Evolutionary conservation across 2,888 invertebrate species (phyloP), one percentile per base, ranked within the genome.

Genomic region (Stenchaetothrips biformis): DNA sequence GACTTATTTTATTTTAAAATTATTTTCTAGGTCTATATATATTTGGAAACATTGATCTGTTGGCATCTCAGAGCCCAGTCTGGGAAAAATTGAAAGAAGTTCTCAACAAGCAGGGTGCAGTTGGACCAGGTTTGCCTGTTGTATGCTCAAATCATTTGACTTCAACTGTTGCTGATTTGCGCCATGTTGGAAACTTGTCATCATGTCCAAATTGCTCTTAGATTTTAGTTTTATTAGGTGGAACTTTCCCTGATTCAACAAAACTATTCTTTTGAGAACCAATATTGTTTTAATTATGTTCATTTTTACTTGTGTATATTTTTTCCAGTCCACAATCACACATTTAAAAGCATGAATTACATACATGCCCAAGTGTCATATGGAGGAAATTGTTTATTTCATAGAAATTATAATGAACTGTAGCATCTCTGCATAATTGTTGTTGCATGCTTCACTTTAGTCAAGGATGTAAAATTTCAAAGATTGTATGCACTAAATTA

Each of bases 381-480:
- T 25, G n/a, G 11, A 25, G 25, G 6, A 74, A 74, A 21, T 74
- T 25, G 25, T 25, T 74, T 74, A 21, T 74, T 74, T 74, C 11
- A 74, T 74, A 74, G 67, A 74, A 21, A 37, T 25, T 25, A 74
- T 74, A 21, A 74, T 4, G 11, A 74, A 74, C 21, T 74, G 67
- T 74, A 74, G 67, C 25, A 74, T 25, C 25, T 74, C 67, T 74
- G 67, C 67, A 74, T 25, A 74, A 11, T 74, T 21, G 25, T 25
- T 74, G 67, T 74, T 74, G 67, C 67, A 74, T 74, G 67, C 67
- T 74, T 74, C 67, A 74, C 67, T 21, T 74, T 74, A 74, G 67
- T 74, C 25, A 74, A 74, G 11, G 9, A 74, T 74, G 67, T 74
- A 74, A 74, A 74, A 74, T 74, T 21, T 74, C 21, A 74, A 74